Conservation (phyloP, 2,888 invertebrate species). For the Hydroisotoma schaefferi region DNA sequence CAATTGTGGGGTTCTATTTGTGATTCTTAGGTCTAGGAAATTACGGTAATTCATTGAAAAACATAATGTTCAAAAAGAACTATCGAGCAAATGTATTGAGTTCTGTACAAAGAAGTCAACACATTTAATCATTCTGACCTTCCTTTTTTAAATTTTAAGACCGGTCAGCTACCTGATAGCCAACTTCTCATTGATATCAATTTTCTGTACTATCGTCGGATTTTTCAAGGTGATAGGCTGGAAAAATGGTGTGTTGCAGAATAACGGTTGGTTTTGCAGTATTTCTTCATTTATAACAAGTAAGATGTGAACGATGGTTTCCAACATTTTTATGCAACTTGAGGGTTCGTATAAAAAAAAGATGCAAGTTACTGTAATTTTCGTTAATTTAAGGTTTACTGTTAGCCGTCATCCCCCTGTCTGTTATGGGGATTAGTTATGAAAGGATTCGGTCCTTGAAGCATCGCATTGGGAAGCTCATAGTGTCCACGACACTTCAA, state of each 20-base stretch:
- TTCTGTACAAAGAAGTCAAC: too few relatives aligned
- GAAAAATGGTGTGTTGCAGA: background rate
- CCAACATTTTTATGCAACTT: too few relatives aligned
- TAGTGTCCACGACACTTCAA: background rate
- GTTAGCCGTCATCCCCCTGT: background rate
- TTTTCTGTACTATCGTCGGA: background rate
- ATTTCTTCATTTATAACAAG: background rate
- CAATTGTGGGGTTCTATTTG: background rate
- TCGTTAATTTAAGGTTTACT: background rate
- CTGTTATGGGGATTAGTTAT: slow-evolving; percentile 6
- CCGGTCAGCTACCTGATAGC: slow-evolving; percentile 7
- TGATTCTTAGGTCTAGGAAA: background rate
- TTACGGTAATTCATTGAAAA: too few relatives aligned
- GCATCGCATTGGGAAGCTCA: background rate
- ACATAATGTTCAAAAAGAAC: too few relatives aligned
- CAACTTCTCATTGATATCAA: background rate
- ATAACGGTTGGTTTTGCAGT: background rate
- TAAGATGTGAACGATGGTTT: background rate
- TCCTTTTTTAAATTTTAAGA: background rate
- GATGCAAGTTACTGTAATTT: background rate
- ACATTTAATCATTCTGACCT: background rate
- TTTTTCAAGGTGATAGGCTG: too few relatives aligned
- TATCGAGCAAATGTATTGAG: too few relatives aligned
- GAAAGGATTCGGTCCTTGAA: slow-evolving; percentile 4
- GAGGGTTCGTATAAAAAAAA: too few relatives aligned